These are phyloP conservation scores for Oreotrochilus melanogaster DNA, from an alignment of 2,113 vertebrate genomes.

Conservation along the genomic window DNA sequence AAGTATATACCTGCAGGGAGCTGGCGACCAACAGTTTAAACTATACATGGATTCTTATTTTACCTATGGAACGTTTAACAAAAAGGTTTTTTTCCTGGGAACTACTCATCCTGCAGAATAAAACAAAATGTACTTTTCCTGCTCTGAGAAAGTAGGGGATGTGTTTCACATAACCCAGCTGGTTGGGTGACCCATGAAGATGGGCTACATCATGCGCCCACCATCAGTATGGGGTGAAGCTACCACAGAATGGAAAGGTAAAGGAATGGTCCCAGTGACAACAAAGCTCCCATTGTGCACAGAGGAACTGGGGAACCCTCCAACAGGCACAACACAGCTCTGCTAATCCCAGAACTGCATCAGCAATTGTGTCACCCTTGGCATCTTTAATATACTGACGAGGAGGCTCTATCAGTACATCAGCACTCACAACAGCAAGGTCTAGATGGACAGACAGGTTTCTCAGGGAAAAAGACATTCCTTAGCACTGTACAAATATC, in stretches of 20 bases:
- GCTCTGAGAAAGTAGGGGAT: background rate
- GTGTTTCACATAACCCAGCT: background rate
- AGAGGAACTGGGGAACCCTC: background rate
- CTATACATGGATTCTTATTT: background rate
- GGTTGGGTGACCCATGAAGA: background rate
- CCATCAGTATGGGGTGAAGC: background rate
- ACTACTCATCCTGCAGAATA: background rate
- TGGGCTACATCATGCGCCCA: fast-evolving
- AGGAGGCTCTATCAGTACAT: background rate
- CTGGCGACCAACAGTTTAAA: background rate
- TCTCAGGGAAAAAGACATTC: background rate
- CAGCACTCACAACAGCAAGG: background rate
- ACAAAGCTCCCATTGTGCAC: background rate
- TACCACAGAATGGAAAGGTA: background rate
- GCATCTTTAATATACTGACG: background rate
- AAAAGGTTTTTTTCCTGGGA: background rate
- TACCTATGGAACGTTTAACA: background rate
- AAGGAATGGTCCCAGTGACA: background rate
- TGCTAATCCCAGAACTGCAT: background rate
- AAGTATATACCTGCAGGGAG: background rate
- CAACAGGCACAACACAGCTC: background rate
- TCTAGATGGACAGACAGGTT: background rate
- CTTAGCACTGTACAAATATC: background rate
- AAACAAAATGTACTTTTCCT: background rate
- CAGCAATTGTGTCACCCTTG: background rate